Evolutionary conservation across 1,140 invertebrate species (phyloP), one percentile per base, ranked within the genome.

Genomic region (Cephus cinctus): DNA sequence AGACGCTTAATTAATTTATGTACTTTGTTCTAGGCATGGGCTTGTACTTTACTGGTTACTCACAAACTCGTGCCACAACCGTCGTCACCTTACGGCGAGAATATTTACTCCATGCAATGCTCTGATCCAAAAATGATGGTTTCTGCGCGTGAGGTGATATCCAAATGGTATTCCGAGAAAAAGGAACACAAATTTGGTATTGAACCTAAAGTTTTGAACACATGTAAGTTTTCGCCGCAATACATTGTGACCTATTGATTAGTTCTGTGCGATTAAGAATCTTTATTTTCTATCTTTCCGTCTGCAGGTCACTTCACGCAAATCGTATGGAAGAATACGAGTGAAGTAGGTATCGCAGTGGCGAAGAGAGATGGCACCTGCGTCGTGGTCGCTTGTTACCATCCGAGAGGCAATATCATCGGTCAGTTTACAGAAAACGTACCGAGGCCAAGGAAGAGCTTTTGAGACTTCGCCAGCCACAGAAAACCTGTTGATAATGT

Each of bases 391-490:
- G 86, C 86, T 1, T 89, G 90, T 70, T 92, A 92, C 53, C 80
- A 83, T 71, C 89, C 90, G n/a, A 80, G 87, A n/a, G 89, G 90
- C 21, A 93, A 93, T 61, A 82, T 84, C 42, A 75, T 86, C 5
- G 87, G 87, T 1, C 80, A 83, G 41, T 92, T 90, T 54, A 61
- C 73, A 0, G 81, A 81, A 43, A 90, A 90, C 67, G 87, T 91
- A 18, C 68, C 68, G n/a, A 82, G 80, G 38, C 76, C 80, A 55
- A 15, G 59, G 20, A 73, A 71, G 39, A 61, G 22, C 16, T 31
- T 46, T 18, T 67, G 43, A 60, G 61, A 51, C 41, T 48, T 8
- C n/a, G 8, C 9, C 35, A 30, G 31, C 4, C 22, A 23, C 16
- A 44, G 14, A 47, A 25, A 6, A 51, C 21, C 16, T 57, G 54